Conservation (phyloP, 2,888 invertebrate species). For the Pseudococcus longispinus region DNA sequence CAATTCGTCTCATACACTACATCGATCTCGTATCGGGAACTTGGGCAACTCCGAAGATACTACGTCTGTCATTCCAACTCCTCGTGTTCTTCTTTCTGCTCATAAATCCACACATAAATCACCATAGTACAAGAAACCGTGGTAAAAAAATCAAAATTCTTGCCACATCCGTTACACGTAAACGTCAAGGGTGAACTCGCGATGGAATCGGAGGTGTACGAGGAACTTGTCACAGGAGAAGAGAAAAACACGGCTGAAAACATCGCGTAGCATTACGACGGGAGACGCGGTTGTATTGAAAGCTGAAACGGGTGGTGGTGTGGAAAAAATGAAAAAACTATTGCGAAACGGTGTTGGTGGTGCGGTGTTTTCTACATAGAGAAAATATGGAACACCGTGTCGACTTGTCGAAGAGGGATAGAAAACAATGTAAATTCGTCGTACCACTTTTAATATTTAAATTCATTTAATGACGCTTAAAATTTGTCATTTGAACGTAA, state of each 20-base stretch:
- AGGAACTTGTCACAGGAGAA: not conserved
- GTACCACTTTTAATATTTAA: slow-evolving; percentile 44
- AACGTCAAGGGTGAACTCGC: not conserved
- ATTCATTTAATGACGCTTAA: slow-evolving; percentile 54
- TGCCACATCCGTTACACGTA: not conserved
- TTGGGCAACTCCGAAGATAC: too few species aligned
- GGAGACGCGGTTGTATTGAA: not conserved
- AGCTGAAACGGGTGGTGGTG: not conserved
- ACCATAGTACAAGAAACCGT: not conserved
- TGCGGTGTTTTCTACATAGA: not conserved
- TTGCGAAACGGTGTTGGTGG: not conserved
- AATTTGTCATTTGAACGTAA: slow-evolving; percentile 50
- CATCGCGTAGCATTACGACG: not conserved
- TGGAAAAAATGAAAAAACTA: not conserved
- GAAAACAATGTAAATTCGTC: slow-evolving; percentile 7
- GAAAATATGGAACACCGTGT: not conserved
- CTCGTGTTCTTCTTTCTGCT: too few species aligned
- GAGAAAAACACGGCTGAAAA: not conserved
- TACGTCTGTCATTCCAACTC: too few species aligned
- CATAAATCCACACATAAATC: not conserved
- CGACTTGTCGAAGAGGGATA: not conserved
- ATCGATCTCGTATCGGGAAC: too few species aligned
- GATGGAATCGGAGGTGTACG: not conserved
- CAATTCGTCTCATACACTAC: too few species aligned
- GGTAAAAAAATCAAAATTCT: slow-evolving; percentile 9